Evolutionary conservation across 2,113 vertebrate species (phyloP), one percentile per base, ranked within the genome.

Genomic region (Pipa parva): DNA sequence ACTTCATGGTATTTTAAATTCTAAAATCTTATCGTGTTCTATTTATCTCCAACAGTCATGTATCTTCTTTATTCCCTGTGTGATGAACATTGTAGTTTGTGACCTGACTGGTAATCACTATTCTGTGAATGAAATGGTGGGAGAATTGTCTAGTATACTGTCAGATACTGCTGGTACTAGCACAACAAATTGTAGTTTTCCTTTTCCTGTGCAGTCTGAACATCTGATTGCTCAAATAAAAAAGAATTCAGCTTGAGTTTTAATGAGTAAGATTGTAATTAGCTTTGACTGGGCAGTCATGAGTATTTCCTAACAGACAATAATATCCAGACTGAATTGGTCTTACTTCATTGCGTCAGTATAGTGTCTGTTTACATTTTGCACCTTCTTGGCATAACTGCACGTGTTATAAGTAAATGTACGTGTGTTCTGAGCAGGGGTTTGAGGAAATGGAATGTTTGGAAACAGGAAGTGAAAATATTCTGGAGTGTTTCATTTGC

Each of bases 401-500:
- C 57, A 60, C 22, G 45, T 68, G 65, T 60, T 45, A 51, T 11
- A 59, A 60, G 24, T 49, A 52, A 24, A 50, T 31, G 28, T 21
- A 2, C 20, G 37, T 37, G 15, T 28, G 31, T 36, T 29, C 74
- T 76, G 69, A 75, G 52, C 11, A 21, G 60, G 59, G 78, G 79
- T 62, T 69, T 79, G 75, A 81, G 81, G 81, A 85, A 84, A 84
- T 62, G 73, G 77, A 77, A 62, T 79, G 76, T 76, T 74, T 65
- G 76, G 74, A 55, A 75, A 72, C 67, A 84, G 83, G 88, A 87
- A 84, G 81, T 81, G 56, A 80, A 81, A 81, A 71, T 73, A 75
- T 77, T 63, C 11, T 67, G 81, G 74, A 79, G 71, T 3, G 70
- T 77, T 85, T 83, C 82, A 79, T 77, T 76, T 79, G 73, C 74